Evolutionary conservation across 2,888 invertebrate genomes (phyloP), one percentile per base, ranked within the genome.

Genomic region (Tinea trinotella): DNA sequence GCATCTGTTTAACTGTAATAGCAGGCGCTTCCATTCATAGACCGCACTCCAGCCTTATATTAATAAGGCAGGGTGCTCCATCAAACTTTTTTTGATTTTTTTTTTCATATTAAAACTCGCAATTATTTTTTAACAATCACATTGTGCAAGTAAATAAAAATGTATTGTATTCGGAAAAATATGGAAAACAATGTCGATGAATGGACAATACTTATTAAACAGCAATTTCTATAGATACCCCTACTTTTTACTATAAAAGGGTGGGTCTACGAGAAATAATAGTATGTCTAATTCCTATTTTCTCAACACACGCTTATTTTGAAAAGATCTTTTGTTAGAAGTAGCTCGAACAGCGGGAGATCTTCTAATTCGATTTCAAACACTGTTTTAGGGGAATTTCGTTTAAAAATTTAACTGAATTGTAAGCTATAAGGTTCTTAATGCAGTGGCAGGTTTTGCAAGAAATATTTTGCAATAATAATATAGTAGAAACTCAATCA

Each of bases 301-400:
- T 46, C 46, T 19, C 19, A 24, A 24, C 50, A 22, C 50, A 24
- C 50, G 50, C 22, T 24, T 50, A 50, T 10, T 50, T 50, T 50
- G 24, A 24, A 50, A 50, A 24, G 24, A 50, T 50, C 50, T 18
- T 24, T 50, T 50, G 50, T 50, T 50, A 13, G 15, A 50, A 50
- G 50, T 50, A 50, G 50, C 50, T 50, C 13, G 4, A 80, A 73
- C 82, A 68, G 63, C 74, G 69, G 82, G 82, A 60, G 80, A 78
- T 83, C 80, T 74, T 67, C 73, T 77, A 80, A 82, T 81, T 78
- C 70, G 67, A 75, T 75, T 70, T 70, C 67, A 64, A 71, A 71
- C 66, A 63, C 57, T 55, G 70, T 62, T 70, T 72, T 68, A 69
- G 59, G 58, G 59, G 63, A 60, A 62, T 57, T 56, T 59, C 56